These are phyloP conservation scores for Synchiropus splendidus DNA, from an alignment of 2,113 vertebrate genomes.

Conservation along the genomic window DNA sequence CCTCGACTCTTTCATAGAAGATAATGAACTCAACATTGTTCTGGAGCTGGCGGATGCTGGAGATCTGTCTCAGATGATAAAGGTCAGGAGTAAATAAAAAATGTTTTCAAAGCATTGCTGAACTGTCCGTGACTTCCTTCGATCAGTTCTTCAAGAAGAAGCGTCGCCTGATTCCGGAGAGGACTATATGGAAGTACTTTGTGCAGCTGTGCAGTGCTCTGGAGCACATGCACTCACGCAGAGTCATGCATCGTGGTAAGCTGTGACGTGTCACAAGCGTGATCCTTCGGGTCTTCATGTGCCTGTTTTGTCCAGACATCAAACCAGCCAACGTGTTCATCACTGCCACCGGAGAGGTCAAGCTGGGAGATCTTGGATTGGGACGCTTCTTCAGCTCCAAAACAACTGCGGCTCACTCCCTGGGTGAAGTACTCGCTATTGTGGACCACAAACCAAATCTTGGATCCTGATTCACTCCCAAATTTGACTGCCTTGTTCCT, in stretches of 20 bases:
- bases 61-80: constrained; percentile 94
- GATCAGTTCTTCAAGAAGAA: constrained; percentile 97
- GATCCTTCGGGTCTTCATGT: too few relatives aligned
- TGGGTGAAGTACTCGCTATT: constrained; percentile 68
- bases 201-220: constrained; percentile 96
- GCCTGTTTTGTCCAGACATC: constrained; percentile 74
- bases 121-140: constrained; percentile 9
- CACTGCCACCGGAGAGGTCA: constrained; percentile 94
- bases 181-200: constrained; percentile 98
- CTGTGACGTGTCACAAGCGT: background rate
- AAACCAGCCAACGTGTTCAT: constrained; percentile 98
- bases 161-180: constrained; percentile 90
- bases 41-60: constrained; percentile 93
- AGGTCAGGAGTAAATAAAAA: constrained; percentile 60
- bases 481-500: too few relatives aligned
- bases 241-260: constrained; percentile 96
- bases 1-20: constrained; percentile 92
- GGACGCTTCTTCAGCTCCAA: constrained; percentile 97
- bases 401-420: constrained; percentile 92
- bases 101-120: too few relatives aligned
- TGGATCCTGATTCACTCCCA: too few relatives aligned
- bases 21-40: constrained; percentile 91
- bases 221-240: constrained; percentile 96
- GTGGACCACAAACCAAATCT: too few relatives aligned
- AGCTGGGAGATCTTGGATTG: constrained; percentile 91